These are phyloP conservation scores for Siniperca undulata DNA, from an alignment of 2,797 vertebrate genomes.

Conservation along the genomic window DNA sequence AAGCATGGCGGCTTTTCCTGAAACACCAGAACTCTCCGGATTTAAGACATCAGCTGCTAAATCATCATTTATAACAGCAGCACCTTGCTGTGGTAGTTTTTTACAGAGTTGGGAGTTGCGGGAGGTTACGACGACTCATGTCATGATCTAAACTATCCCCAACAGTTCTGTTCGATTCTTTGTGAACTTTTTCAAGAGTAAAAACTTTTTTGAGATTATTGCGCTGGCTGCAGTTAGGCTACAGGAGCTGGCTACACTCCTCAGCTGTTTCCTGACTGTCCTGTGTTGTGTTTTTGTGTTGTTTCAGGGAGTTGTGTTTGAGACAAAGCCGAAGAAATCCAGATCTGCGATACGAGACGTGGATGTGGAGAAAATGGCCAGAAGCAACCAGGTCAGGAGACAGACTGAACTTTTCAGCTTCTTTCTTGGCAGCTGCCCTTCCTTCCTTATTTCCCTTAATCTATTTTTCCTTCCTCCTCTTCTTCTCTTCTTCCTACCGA, in stretches of 20 bases:
- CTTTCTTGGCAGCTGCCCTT: too few species aligned
- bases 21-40: too few species aligned
- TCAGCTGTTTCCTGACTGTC: not conserved
- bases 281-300: not conserved
- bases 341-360: conserved; percentile 64
- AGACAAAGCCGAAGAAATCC: conserved; percentile 69
- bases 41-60: too few species aligned
- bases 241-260: not conserved
- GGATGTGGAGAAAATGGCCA: conserved; percentile 78
- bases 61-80: not conserved
- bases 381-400: conserved; percentile 80
- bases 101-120: too few species aligned
- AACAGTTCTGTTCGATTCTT: too few species aligned
- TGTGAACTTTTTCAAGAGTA: too few species aligned
- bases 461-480: not conserved
- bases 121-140: not conserved
- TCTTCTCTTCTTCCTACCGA: not conserved
- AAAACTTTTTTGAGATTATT: too few species aligned
- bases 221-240: not conserved
- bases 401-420: not conserved
- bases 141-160: not conserved
- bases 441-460: not conserved
- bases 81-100: not conserved
- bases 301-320: conserved; percentile 69
- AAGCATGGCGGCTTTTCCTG: too few species aligned